Percentiles rank a stretch among this genome's conserved stretches.
Conservation (phyloP, 2,113 vertebrate genomes). For the Ptyas mucosa region DNA sequence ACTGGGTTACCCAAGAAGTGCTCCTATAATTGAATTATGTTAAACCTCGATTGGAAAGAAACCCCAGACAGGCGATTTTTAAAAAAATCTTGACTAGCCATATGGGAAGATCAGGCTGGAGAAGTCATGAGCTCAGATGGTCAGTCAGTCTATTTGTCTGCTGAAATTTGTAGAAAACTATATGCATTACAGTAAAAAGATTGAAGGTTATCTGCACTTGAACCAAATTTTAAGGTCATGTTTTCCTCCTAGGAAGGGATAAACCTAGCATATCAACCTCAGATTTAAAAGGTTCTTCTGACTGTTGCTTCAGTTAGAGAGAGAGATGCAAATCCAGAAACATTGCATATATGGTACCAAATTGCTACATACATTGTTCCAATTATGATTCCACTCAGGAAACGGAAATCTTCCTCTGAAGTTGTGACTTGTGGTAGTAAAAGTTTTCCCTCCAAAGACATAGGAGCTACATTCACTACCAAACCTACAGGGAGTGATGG, state of each 20-base stretch:
- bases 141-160: not conserved
- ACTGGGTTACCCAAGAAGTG: not conserved
- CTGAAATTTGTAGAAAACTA: not conserved
- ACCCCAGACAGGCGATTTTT: not conserved
- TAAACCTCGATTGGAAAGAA: not conserved
- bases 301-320: not conserved
- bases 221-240: not conserved
- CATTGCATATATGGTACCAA: not conserved
- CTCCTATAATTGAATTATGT: not conserved
- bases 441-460: not conserved
- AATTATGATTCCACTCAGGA: not conserved
- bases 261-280: not conserved
- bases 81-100: not conserved
- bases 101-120: not conserved
- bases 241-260: not conserved
- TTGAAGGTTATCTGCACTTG: not conserved
- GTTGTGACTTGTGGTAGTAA: not conserved
- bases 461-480: not conserved
- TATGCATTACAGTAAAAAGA: not conserved
- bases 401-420: not conserved
- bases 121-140: not conserved
- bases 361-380: not conserved
- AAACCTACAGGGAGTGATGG: not conserved
- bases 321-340: not conserved
- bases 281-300: not conserved